Percentiles rank a stretch among this genome's conserved stretches.
phyloP scores from a whole-genome alignment of 2,113 vertebrate species.

The Rattus norvegicus region GRCr8 NC_086032.1:40618001-40618500 shows the following conservation, averaged over 20 bases:
- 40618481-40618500: no score
- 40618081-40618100: neutral
- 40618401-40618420: neutral
- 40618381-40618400: neutral
- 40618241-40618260: neutral
- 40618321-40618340: neutral
- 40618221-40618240: accelerated
- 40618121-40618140: neutral
- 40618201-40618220: neutral
- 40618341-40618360: neutral
- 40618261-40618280: no score
- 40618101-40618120: no score
- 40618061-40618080: neutral
- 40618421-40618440: no score
- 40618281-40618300: neutral
- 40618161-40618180: neutral
- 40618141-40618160: neutral
- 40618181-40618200: neutral
- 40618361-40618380: neutral
- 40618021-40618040: neutral
- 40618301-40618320: neutral
- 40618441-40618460: no score
- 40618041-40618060: neutral
- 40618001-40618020: no score
- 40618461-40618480: neutral